phyloP scores from a whole-genome alignment of 2,113 vertebrate species.

The Cepphus grylle region DNA sequence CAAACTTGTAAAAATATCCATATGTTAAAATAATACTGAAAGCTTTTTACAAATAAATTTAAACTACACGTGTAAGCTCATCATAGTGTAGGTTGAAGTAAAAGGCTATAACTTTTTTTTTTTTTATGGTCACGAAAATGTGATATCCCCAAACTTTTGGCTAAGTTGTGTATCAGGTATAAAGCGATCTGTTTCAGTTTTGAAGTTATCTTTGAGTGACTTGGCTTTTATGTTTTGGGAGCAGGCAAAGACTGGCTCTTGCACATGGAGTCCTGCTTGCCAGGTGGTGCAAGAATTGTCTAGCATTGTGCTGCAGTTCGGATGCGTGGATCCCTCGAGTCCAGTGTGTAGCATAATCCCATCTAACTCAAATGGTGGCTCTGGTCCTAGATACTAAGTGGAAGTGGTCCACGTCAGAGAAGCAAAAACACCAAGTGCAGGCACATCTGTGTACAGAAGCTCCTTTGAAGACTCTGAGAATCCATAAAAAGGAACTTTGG shows the following conservation, averaged over 20 bases:
- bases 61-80: neutral
- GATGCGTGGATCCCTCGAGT: accelerated
- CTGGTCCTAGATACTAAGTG: neutral
- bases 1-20: neutral
- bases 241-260: neutral
- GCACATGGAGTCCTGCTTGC: accelerated
- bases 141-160: neutral
- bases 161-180: neutral
- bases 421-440: neutral
- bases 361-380: neutral
- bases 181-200: neutral
- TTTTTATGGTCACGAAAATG: neutral
- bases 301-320: neutral
- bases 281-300: neutral
- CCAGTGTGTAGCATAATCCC: neutral
- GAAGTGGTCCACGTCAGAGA: neutral
- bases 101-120: neutral
- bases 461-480: neutral
- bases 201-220: neutral
- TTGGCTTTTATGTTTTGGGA: neutral
- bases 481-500: neutral
- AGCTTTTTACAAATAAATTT: neutral
- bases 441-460: neutral
- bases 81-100: neutral
- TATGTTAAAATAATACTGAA: neutral